Conservation (phyloP, 2,113 vertebrate species). For the Ameiurus melas region DNA sequence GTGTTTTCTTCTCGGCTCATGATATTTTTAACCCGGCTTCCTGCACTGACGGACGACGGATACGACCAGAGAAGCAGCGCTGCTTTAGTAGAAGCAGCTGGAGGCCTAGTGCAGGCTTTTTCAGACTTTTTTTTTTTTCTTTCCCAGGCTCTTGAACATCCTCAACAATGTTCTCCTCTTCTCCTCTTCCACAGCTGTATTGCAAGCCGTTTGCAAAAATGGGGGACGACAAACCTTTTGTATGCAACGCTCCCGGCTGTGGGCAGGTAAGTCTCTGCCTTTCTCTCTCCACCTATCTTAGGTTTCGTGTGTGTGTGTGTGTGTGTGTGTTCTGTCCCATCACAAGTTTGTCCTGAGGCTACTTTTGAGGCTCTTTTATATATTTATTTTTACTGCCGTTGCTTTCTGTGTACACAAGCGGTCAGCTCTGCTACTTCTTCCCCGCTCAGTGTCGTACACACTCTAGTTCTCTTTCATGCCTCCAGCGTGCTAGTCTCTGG, state of each 20-base stretch:
- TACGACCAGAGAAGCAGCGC: conserved; percentile 68
- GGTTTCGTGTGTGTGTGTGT: conserved; percentile 49
- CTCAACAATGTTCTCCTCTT: conserved; percentile 74
- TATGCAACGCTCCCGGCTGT: conserved; percentile 92
- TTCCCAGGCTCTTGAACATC: neutral
- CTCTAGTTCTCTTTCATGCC: neutral
- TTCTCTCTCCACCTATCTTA: conserved; percentile 35
- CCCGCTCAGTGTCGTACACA: neutral
- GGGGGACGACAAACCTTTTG: conserved; percentile 98
- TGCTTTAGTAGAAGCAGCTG: conserved; percentile 60
- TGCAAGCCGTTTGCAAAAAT: conserved; percentile 83
- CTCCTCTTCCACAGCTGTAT: conserved; percentile 73
- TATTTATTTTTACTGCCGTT: neutral
- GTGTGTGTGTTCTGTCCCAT: conserved; percentile 27
- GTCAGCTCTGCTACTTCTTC: neutral
- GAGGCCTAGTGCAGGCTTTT: conserved; percentile 46
- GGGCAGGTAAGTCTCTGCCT: conserved; percentile 87
- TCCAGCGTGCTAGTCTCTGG: neutral
- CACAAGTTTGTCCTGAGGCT: neutral
- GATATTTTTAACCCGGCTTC: conserved; percentile 78
- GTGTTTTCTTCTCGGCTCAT: conserved; percentile 68
- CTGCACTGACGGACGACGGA: conserved; percentile 67
- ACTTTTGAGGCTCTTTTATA: neutral
- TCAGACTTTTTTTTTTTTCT: conserved; percentile 6
- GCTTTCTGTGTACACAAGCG: neutral